Conservation (phyloP, 92 coral and sea anemone species). For the Muricea muricata region DNA sequence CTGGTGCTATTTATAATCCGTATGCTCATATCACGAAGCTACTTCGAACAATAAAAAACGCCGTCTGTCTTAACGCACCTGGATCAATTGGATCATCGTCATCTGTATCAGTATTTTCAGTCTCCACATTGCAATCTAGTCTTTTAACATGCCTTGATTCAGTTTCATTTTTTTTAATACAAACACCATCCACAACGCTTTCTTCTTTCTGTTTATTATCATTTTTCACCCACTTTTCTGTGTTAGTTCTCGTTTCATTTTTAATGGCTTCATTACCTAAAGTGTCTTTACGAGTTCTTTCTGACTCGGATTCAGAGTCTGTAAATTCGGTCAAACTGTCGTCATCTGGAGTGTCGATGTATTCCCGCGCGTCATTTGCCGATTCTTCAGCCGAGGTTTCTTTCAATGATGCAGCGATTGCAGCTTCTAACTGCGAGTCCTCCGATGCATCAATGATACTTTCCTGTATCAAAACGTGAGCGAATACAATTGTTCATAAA, state of each 20-base stretch:
- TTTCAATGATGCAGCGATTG: constrained; percentile 90
- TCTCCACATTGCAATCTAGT: neutral
- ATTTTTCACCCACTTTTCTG: neutral
- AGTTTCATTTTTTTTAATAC: constrained; percentile 25
- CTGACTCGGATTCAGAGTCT: constrained; percentile 80
- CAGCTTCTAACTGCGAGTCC: constrained; percentile 97
- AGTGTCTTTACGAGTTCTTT: neutral
- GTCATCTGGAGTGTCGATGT: constrained; percentile 70
- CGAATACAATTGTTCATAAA: neutral
- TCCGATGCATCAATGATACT: constrained; percentile 98
- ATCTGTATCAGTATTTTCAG: neutral
- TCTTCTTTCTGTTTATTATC: constrained; percentile 10
- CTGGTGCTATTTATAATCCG: too few relatives aligned
- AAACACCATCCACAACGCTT: neutral
- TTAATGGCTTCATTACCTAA: neutral
- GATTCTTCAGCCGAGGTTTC: constrained; percentile 42
- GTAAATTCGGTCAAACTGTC: constrained; percentile 78
- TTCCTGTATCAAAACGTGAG: constrained; percentile 56
- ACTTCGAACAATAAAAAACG: neutral
- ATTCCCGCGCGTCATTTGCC: neutral
- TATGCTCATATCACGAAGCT: too few relatives aligned
- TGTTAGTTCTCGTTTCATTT: constrained; percentile 9
- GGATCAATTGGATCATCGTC: neutral
- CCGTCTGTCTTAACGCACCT: neutral
- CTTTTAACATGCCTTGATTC: constrained; percentile 15